These are phyloP conservation scores for Oreochromis grahami DNA, from an alignment of 2,797 vertebrate species.

Conservation along the genomic window DNA sequence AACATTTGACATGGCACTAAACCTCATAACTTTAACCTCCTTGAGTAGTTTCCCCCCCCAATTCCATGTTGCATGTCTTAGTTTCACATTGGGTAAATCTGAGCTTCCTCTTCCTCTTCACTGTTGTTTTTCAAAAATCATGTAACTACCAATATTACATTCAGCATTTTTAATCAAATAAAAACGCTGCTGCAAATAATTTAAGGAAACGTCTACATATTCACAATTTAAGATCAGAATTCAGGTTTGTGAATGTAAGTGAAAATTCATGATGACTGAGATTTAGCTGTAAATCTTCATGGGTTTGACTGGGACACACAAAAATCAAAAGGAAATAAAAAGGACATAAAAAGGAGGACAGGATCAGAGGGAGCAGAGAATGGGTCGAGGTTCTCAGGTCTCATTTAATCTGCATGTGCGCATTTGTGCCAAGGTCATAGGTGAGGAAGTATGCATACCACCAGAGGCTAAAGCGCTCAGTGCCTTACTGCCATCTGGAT, in stretches of 20 bases:
- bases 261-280: rapidly evolving
- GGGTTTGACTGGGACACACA: not conserved
- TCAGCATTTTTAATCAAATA: not conserved
- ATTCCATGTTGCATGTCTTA: not conserved
- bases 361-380: slow-evolving; percentile 33
- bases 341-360: not conserved
- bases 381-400: not conserved
- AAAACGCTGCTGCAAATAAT: not conserved
- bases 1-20: not conserved
- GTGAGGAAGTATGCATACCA: slow-evolving; percentile 47
- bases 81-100: not conserved
- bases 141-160: rapidly evolving
- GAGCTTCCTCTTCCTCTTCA: not conserved
- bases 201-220: not conserved
- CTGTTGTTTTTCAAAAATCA: not conserved
- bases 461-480: slow-evolving; percentile 21
- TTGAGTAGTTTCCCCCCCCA: rapidly evolving
- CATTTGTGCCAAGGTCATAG: slow-evolving; percentile 45
- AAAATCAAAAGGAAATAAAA: not conserved
- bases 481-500: slow-evolving; percentile 33
- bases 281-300: not conserved
- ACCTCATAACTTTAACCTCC: not conserved
- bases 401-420: slow-evolving; percentile 22
- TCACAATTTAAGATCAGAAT: not conserved
- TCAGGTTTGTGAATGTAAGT: not conserved